Base-by-base conservation (phyloP, 2,888 invertebrate species). In the Abrostola triplasia region DNA sequence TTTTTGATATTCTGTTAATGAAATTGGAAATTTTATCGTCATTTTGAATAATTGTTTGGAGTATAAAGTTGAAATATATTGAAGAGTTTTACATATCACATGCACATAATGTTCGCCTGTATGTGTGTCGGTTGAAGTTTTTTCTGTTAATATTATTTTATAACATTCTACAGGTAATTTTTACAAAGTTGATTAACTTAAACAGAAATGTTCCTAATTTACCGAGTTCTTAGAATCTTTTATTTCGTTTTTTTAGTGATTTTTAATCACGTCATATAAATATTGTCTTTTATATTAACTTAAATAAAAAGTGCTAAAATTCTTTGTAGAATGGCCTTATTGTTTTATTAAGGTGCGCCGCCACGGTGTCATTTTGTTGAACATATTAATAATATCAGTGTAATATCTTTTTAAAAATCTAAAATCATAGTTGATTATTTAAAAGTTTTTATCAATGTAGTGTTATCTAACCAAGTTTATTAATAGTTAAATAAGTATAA, bases 31-130 rank as follows among this genome's bases (percentile, higher is more conserved):
- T 64, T 70, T 64, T 64, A 64, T 67, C 5, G 36, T 12, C 36
- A 47, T 12, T 12, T 47, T 24, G 11, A 24, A 36, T 64, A 13
- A 52, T 74, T 61, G 55, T 74, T 67, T 65, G 7, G 35, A 49
- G 10, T n/a, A 48, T 56, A 58, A 44, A 56, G 41, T 77, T 69
- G 49, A 12, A 50, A 47, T 61, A 56, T 59, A 71, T 64, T 55
- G 37, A 67, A 72, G 62, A 67, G 64, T 73, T 69, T 67, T 64
- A 79, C 77, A 79, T 77, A 76, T 79, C 79, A 77, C 9, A 48
- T 62, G 47, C 60, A 64, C 64, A 49, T 36, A 59, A 44, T 63
- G 44, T 58, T 54, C 48, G 36, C 59, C n/a, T 37, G n/a, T 12
- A 35, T 10, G 24, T 47, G 38, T 9, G 42, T 42, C 13, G 38